Base-by-base conservation (phyloP, 64 coral and sea anemone genomes). In the Acropora yongei region DNA sequence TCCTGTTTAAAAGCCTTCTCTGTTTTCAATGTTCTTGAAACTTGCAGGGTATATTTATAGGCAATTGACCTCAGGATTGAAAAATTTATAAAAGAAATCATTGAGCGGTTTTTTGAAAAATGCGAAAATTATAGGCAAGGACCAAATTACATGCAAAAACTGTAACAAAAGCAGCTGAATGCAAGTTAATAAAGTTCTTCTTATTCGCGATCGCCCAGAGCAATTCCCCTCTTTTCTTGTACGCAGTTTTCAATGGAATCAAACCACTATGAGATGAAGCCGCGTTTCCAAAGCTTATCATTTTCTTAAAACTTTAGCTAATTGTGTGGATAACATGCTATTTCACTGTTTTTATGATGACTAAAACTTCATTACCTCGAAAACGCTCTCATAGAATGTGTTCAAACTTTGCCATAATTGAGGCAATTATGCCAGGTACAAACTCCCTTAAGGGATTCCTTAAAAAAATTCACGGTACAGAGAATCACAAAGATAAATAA, bases 161-260 rank as follows among this genome's bases (percentile, higher is more conserved):
- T 67, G 6, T 67, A 14, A 67, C 63, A 67, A 67, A 67, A 67
- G 63, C 63, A 67, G 63, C 63, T 67, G 63, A 67, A 6, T 67
- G 63, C 0, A 67, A 67, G 63, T 67, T 67, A 67, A 67, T 67
- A 67, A 67, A 67, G 16, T 67, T 67, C 63, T 67, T 67, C 63
- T 67, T 67, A 67, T 14, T 67, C 63, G 30, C 63, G 63, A 67
- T 67, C 3, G 63, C 11, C 63, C 63, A 67, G 63, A 67, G 63
- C 63, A 67, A 67, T 67, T 67, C 17, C 63, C 63, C 63, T 18
- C 63, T 67, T 67, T 67, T 67, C 63, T 67, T 67, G 3, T 67
- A 67, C 63, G 63, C 17, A 67, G 63, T 67, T 67, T 67, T 67
- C 63, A 67, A 67, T 67, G 63, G 63, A 67, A 67, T 67, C 63